phyloP scores from a whole-genome alignment of 2,113 vertebrate species.

The Hymenochirus boettgeri region DNA sequence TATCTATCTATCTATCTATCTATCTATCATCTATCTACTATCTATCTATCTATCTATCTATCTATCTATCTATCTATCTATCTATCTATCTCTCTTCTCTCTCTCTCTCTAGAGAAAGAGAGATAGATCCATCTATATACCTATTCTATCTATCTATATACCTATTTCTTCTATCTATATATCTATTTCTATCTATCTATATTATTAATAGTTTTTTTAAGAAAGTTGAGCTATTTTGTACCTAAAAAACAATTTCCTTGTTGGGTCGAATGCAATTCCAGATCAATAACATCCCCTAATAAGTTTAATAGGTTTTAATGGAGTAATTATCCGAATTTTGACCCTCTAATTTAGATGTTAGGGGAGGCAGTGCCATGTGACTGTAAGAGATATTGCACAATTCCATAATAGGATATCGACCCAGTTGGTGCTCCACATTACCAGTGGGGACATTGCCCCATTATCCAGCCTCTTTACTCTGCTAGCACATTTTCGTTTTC shows the following conservation, averaged over 20 bases:
- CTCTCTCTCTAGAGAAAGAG: no score
- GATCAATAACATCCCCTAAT: constrained; percentile 82
- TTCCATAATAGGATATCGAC: constrained; percentile 93
- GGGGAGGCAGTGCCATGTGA: constrained; percentile 81
- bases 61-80: no score
- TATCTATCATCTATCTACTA: no score
- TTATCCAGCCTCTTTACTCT: constrained; percentile 77
- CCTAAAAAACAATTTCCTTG: constrained; percentile 67
- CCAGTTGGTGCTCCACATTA: constrained; percentile 66
- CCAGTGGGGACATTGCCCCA: constrained; percentile 70
- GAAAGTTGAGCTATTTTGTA: constrained; percentile 54
- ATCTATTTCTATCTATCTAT: no score
- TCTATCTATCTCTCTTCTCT: no score
- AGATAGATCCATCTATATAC: no score
- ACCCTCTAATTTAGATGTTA: constrained; percentile 91
- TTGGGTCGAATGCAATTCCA: constrained; percentile 69
- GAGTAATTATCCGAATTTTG: constrained; percentile 92
- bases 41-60: no score
- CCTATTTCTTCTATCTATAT: no score
- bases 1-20: no score
- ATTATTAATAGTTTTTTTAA: no score
- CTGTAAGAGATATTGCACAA: constrained; percentile 87
- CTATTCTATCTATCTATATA: no score
- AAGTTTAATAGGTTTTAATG: constrained; percentile 91
- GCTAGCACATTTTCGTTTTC: constrained; percentile 81